Evolutionary conservation across 2,888 invertebrate species (phyloP), one percentile per base, ranked within the genome.

Genomic region (Tiliacea aurago): DNA sequence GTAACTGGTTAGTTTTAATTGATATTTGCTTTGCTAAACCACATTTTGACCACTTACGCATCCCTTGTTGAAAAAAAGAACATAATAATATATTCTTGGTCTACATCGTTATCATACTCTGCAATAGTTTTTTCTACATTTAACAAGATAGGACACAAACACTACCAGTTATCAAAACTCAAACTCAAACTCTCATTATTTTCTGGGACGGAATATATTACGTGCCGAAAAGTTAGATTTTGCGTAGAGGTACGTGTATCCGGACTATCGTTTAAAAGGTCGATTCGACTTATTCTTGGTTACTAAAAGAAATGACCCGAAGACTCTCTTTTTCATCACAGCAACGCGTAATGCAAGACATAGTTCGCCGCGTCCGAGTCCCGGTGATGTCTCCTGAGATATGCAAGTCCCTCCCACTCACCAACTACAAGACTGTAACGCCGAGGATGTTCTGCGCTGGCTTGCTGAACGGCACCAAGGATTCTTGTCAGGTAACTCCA

Each of bases 361-460:
- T 86, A 5, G 85, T 96, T 0, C 91, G 91, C 0, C 91, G 93
- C 0, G 94, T 95, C 10, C 86, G 79, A 2, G 86, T 96, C 0
- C 95, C 96, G 0, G 85, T 95, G 15, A 90, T 95, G 59, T 47
- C 86, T 0, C 67, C 68, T 0, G 87, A 88, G 0, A 74, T 74
- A 0, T 96, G 96, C 84, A 80, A 64, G 41, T 41, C 77, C 0
- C 75, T 94, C 6, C 91, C 93, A 0, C 87, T 91, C 41, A 80
- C 64, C 0, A 92, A 88, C 80, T 95, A 95, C 81, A 77, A 87
- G 41, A 87, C 84, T 5, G 89, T 95, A 53, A 94, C 94, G 0
- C 82, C 90, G 0, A 90, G 95, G 56, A 96, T 96, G 96, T 95
- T 95, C 86, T 96, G 96, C 68, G 95, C 94, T 0, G 96, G 96